These are phyloP conservation scores for Hyphantria cunea DNA, from an alignment of 1,140 invertebrate species.

Conservation along the genomic window DNA sequence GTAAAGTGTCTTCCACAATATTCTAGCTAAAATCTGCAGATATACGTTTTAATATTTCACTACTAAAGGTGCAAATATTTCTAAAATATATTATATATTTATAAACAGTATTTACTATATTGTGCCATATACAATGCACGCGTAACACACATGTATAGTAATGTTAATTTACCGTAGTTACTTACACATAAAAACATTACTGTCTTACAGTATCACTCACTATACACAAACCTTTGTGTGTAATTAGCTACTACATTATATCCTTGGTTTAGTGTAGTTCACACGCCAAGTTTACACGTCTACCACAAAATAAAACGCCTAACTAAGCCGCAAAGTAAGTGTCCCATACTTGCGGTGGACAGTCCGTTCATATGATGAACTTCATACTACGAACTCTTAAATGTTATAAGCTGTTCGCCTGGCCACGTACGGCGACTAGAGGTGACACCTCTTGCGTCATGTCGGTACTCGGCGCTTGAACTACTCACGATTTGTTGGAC, in stretches of 20 bases:
- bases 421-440: neutral
- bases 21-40: slow-evolving; percentile 73
- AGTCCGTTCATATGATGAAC: neutral
- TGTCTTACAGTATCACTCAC: slow-evolving; percentile 74
- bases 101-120: slow-evolving; percentile 71
- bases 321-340: slow-evolving; percentile 27
- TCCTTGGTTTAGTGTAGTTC: slow-evolving; percentile 70
- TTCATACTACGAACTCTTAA: slow-evolving; percentile 1
- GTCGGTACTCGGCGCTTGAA: slow-evolving; percentile 58
- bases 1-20: slow-evolving; percentile 51
- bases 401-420: neutral
- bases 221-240: slow-evolving; percentile 67
- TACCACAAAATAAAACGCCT: slow-evolving; percentile 20
- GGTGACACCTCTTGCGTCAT: neutral
- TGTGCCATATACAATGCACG: slow-evolving; percentile 77
- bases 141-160: slow-evolving; percentile 63
- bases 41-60: slow-evolving; percentile 75
- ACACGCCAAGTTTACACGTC: slow-evolving; percentile 54
- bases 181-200: slow-evolving; percentile 74
- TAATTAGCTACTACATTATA: slow-evolving; percentile 61
- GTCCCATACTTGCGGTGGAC: slow-evolving; percentile 1
- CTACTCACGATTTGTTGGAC: slow-evolving; percentile 58
- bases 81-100: slow-evolving; percentile 80
- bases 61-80: slow-evolving; percentile 80
- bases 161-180: slow-evolving; percentile 53